Evolutionary conservation across 2,888 invertebrate species (phyloP).

Genomic region (Apodemia mormo): DNA sequence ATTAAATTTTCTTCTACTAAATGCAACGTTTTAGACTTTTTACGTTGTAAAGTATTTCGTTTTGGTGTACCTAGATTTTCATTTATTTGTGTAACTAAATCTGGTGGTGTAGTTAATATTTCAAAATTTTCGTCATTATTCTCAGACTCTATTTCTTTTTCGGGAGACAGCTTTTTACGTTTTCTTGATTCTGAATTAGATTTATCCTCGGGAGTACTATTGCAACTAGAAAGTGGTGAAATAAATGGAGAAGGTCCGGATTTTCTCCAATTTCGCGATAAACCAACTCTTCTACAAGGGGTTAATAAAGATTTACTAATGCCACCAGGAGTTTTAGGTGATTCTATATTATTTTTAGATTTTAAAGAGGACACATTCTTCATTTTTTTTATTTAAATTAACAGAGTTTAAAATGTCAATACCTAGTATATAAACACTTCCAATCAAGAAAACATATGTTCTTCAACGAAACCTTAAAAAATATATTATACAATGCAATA

Average conservation of each 20-base stretch:
- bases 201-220: slow-evolving; percentile 36
- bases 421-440: not conserved
- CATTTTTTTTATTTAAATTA: slow-evolving; percentile 41
- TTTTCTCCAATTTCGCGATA: slow-evolving; percentile 72
- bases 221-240: slow-evolving; percentile 53
- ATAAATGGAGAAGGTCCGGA: slow-evolving; percentile 63
- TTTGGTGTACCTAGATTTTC: slow-evolving; percentile 46
- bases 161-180: slow-evolving; percentile 46
- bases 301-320: slow-evolving; percentile 78
- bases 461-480: not conserved
- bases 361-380: slow-evolving; percentile 55
- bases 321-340: slow-evolving; percentile 74
- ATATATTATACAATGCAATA: not conserved
- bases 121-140: slow-evolving; percentile 26
- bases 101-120: slow-evolving; percentile 19
- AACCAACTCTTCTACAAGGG: slow-evolving; percentile 77
- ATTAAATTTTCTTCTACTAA: slow-evolving; percentile 37
- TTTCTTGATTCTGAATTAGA: slow-evolving; percentile 39
- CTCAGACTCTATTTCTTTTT: slow-evolving; percentile 36
- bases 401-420: not conserved
- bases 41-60: slow-evolving; percentile 49
- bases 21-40: slow-evolving; percentile 54
- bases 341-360: slow-evolving; percentile 48
- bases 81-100: slow-evolving; percentile 1
- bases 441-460: not conserved